phyloP scores from a whole-genome alignment of 1,140 invertebrate species.

The Formica exsecta region DNA sequence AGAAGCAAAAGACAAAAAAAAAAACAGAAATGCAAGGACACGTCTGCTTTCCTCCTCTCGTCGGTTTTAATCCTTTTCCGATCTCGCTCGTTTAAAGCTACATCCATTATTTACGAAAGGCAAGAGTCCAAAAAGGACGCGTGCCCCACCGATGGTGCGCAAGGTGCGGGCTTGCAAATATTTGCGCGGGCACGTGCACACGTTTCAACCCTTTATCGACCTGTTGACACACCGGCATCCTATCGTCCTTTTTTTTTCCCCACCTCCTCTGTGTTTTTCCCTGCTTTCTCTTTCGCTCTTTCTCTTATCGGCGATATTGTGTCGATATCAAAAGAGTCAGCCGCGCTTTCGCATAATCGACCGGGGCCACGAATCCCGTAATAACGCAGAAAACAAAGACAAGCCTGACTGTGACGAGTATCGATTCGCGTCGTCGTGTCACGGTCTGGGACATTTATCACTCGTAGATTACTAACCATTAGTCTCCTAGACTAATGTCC shows the following conservation, averaged over 20 bases:
- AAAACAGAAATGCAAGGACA: neutral
- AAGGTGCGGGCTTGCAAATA: constrained; percentile 73
- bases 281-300: neutral
- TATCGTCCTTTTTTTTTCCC: constrained; percentile 53
- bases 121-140: constrained; percentile 65
- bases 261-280: neutral
- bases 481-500: neutral
- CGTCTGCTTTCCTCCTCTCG: neutral
- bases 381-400: constrained; percentile 46
- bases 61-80: constrained; percentile 58
- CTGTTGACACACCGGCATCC: constrained; percentile 74
- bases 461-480: neutral
- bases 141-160: constrained; percentile 39
- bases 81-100: constrained; percentile 65
- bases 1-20: neutral
- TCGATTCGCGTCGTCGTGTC: constrained; percentile 16
- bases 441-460: constrained; percentile 23
- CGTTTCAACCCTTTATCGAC: constrained; percentile 76
- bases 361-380: constrained; percentile 49
- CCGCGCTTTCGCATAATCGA: constrained; percentile 65
- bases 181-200: constrained; percentile 64
- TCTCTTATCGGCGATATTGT: constrained; percentile 71
- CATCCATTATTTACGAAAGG: constrained; percentile 74
- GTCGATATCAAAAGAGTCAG: constrained; percentile 69
- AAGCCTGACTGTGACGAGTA: neutral